These are phyloP conservation scores for Orthosia gothica DNA, from an alignment of 2,888 invertebrate species.

Conservation along the genomic window DNA sequence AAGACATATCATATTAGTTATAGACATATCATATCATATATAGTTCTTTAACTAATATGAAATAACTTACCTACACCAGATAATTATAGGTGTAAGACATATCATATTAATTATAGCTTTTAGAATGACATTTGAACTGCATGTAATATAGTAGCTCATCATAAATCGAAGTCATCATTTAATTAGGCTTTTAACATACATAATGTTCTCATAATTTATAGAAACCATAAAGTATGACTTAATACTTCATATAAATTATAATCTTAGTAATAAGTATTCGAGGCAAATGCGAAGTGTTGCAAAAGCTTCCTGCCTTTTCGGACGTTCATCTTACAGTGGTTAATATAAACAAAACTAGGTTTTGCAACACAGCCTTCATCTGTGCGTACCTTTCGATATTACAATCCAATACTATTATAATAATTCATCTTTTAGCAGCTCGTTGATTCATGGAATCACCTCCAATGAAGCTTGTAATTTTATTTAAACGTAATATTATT, in stretches of 20 bases:
- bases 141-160: slow-evolving; percentile 3
- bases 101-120: background rate
- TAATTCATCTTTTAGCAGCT: slow-evolving; percentile 45
- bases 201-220: slow-evolving; percentile 25
- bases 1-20: too few relatives aligned
- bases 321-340: slow-evolving; percentile 27
- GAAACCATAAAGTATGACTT: slow-evolving; percentile 15
- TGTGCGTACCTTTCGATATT: slow-evolving; percentile 63
- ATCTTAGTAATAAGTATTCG: background rate
- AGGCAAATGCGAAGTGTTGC: slow-evolving; percentile 16
- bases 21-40: too few relatives aligned
- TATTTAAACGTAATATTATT: slow-evolving; percentile 9
- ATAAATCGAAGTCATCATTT: slow-evolving; percentile 37
- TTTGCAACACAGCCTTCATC: slow-evolving; percentile 64
- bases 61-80: too few relatives aligned
- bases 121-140: slow-evolving; percentile 8
- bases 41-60: too few relatives aligned
- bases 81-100: background rate
- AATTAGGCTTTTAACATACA: slow-evolving; percentile 23
- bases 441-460: slow-evolving; percentile 7
- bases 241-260: slow-evolving; percentile 20
- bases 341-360: slow-evolving; percentile 43
- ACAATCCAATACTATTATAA: slow-evolving; percentile 54
- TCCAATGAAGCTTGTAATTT: background rate
- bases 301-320: slow-evolving; percentile 46